phyloP scores from a whole-genome alignment of 2,888 invertebrate species.

The Hipparchia semele region DNA sequence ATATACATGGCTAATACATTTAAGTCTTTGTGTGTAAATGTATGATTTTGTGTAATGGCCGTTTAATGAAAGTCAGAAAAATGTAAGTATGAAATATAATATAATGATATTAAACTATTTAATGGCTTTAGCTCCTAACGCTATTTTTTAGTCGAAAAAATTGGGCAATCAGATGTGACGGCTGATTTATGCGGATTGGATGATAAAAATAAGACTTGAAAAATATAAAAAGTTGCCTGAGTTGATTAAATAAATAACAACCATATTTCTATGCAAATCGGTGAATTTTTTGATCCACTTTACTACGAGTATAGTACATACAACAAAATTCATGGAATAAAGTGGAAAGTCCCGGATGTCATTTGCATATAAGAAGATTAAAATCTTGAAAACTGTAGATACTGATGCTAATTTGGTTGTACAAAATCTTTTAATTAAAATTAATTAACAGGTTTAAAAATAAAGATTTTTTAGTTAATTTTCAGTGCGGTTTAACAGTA shows the following conservation, averaged over 20 bases:
- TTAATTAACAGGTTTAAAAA: too few species aligned
- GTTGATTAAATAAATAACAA: conserved; percentile 17
- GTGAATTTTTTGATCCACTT: conserved; percentile 16
- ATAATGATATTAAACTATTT: too few species aligned
- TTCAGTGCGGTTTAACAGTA: too few species aligned
- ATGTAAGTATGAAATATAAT: too few species aligned
- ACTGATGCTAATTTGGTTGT: neutral
- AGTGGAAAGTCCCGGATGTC: conserved; percentile 13
- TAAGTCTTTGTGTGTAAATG: too few species aligned
- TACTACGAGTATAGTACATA: neutral
- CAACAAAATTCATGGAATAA: conserved; percentile 12
- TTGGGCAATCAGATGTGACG: neutral
- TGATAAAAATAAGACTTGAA: neutral
- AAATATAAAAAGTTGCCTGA: neutral
- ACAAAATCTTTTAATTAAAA: too few species aligned
- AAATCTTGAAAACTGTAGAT: neutral
- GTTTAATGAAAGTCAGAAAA: too few species aligned
- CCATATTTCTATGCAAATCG: conserved; percentile 16
- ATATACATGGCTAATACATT: too few species aligned
- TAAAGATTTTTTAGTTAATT: too few species aligned
- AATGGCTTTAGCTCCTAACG: too few species aligned
- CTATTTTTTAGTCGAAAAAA: neutral
- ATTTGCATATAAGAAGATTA: conserved; percentile 5
- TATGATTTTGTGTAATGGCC: too few species aligned
- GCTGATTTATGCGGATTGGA: neutral